Evolutionary conservation across 2,113 vertebrate genomes (phyloP).

Genomic region (Hystrix brachyura): DNA sequence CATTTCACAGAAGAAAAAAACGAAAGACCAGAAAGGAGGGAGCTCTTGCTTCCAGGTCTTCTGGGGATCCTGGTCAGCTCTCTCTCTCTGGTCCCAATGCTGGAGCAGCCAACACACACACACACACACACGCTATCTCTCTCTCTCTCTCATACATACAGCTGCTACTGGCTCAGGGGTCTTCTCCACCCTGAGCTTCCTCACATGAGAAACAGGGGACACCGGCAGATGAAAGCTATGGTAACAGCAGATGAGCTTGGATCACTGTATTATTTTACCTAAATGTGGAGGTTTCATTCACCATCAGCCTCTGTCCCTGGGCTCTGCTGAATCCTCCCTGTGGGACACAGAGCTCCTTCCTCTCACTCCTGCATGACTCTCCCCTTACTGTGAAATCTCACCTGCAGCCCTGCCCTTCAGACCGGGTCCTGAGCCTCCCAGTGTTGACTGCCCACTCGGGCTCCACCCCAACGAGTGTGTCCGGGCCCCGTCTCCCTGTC

Average conservation of each 20-base stretch:
- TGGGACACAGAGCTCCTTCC: not conserved
- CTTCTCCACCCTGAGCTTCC: not conserved
- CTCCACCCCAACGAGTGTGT: not conserved
- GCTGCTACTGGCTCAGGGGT: not conserved
- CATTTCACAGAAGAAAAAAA: not conserved
- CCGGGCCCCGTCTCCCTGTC: not conserved
- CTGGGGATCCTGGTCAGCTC: not conserved
- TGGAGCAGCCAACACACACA: not conserved
- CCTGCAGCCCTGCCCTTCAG: not conserved
- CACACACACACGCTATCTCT: too few species aligned
- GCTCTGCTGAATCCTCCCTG: not conserved
- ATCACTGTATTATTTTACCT: not conserved
- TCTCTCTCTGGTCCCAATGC: not conserved
- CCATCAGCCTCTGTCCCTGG: not conserved
- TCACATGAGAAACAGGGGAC: not conserved
- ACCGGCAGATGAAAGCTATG: not conserved
- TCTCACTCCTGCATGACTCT: not conserved
- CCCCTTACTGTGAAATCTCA: not conserved
- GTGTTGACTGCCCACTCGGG: not conserved
- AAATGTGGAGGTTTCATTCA: not conserved
- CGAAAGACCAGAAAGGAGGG: not conserved
- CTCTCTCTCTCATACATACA: too few species aligned
- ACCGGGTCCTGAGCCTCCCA: not conserved
- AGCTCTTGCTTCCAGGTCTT: accelerated
- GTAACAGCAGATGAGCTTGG: accelerated